phyloP scores from a whole-genome alignment of 2,888 invertebrate genomes.

The Microdon myrmicae region DNA sequence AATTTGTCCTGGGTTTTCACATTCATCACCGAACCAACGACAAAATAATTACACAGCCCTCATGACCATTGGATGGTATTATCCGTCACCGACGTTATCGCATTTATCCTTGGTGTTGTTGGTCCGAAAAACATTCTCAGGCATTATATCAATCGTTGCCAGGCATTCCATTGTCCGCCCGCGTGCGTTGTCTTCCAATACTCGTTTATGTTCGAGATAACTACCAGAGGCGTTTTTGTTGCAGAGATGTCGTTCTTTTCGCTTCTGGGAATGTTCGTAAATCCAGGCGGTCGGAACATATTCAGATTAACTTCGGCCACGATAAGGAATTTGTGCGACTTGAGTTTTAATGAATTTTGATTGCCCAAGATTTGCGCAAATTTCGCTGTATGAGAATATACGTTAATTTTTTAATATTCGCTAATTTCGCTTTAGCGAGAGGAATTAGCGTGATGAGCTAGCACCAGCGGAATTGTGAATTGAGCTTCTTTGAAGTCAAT shows the following conservation, averaged over 20 bases:
- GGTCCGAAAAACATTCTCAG: background rate
- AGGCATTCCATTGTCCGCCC: conserved; percentile 8
- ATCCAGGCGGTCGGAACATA: too few species aligned
- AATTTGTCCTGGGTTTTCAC: too few species aligned
- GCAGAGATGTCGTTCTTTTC: conserved; percentile 5
- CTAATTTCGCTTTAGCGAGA: conserved; percentile 15
- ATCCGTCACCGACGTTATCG: background rate
- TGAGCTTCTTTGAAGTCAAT: conserved; percentile 2
- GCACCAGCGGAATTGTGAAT: background rate
- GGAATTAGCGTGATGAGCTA: conserved; percentile 7
- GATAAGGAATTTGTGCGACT: conserved; percentile 9
- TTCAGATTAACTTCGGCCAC: conserved; percentile 1
- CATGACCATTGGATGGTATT: conserved; percentile 9
- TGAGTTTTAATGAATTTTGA: background rate
- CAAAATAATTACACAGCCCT: background rate
- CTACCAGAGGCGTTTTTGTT: conserved; percentile 3
- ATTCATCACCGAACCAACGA: too few species aligned
- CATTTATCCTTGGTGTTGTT: background rate
- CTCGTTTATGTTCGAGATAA: conserved; percentile 8
- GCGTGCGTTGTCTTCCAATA: conserved; percentile 9
- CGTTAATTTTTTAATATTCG: conserved; percentile 9
- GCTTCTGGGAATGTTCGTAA: too few species aligned
- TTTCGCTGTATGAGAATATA: background rate
- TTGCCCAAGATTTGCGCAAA: background rate
- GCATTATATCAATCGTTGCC: conserved; percentile 21